These are phyloP conservation scores for Nomada ruficornis DNA, from an alignment of 2,888 invertebrate species.

Conservation along the genomic window DNA sequence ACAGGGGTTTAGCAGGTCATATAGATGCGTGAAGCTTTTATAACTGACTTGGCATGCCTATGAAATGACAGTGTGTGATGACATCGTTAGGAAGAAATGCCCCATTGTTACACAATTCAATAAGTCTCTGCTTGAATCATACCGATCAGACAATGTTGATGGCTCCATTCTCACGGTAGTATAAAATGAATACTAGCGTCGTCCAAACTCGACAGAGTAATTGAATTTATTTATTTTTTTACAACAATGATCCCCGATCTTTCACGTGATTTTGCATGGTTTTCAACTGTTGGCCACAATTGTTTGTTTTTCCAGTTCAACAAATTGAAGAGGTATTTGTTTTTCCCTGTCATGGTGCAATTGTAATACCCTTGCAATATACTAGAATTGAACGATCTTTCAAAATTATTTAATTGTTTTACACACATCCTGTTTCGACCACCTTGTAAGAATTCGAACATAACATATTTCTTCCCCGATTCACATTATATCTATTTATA, in stretches of 20 bases:
- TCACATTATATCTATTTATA: too few species aligned
- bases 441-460: too few species aligned
- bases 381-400: too few species aligned
- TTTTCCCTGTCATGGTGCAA: too few species aligned
- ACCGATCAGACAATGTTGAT: constrained; percentile 19
- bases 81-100: constrained; percentile 49
- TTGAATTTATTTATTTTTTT: background rate
- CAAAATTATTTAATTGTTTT: too few species aligned
- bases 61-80: constrained; percentile 26
- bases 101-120: constrained; percentile 45
- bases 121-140: constrained; percentile 37
- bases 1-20: background rate
- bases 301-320: background rate
- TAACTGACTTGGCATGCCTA: constrained; percentile 1
- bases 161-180: constrained; percentile 22
- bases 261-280: background rate
- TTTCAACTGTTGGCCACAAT: too few species aligned
- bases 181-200: constrained; percentile 9
- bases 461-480: too few species aligned
- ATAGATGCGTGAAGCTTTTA: background rate
- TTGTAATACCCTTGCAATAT: too few species aligned
- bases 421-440: too few species aligned
- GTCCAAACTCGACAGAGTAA: background rate
- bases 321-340: background rate
- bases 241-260: background rate